Base-by-base conservation (phyloP, 2,888 invertebrate species). In the Temnothorax ravouxi region DNA sequence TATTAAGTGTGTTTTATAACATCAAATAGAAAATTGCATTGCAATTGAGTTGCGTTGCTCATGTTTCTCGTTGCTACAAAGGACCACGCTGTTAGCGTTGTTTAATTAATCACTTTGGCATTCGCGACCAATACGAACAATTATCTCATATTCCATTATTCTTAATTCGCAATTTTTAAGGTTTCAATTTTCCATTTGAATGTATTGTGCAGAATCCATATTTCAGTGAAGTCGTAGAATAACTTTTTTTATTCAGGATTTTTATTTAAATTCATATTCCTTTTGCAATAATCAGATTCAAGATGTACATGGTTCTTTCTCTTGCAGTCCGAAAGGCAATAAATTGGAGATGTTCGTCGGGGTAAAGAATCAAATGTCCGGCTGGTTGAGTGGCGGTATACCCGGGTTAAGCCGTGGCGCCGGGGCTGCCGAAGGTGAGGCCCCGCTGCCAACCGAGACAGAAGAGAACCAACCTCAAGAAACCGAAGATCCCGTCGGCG, bases 281-380 rank as follows among this genome's bases (percentile, higher is more conserved):
- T n/a, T n/a, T 3, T 13, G 9, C 9, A 52, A 82, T 13, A 3
- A 44, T 21, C 29, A 52, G 15, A 61, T 50, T 62, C 13, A 25
- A 79, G 15, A 47, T 29, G 25, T 41, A 38, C 11, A 6, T 18
- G 5, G 0, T 47, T 29, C 3, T 56, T 66, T 76, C 9, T 66
- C 29, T 92, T 91, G 86, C 95, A 97, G 97, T 93, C 97, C 97
- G 44, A 97, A 74, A 34, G 93, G 94, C 82, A 96, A 97, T 94
- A 97, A 97, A 93, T 94, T 97, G 93, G 98, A 98, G 93, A 97
- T 98, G 96, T 96, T 98, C 94, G 97, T 97, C 91, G 98, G 98
- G 92, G 98, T 98, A 84, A 98, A 98, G 96, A 97, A 97, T 83
- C 97, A 97, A 95, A 97, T 98, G 96, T 97, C 97, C 3, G 98